Conservation (phyloP, 2,797 vertebrate genomes). For the Takifugu ocellatus region DNA sequence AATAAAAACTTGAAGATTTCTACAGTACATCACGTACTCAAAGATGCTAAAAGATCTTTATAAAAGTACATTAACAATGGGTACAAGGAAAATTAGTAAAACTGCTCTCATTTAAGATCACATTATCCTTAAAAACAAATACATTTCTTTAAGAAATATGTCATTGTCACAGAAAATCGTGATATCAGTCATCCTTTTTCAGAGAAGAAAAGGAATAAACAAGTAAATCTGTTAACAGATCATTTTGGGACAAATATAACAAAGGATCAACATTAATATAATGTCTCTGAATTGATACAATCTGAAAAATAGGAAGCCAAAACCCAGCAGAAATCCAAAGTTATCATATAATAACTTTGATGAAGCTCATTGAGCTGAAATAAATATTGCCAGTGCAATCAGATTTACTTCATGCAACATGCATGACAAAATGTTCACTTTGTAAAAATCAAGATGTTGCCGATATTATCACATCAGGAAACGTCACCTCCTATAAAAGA, state of each 20-base stretch:
- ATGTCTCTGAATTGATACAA: not conserved
- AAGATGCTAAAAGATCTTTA: conserved; percentile 23
- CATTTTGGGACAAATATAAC: not conserved
- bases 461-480: no score
- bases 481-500: no score
- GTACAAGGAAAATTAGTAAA: not conserved
- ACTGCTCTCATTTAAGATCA: not conserved
- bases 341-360: no score
- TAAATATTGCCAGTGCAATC: no score
- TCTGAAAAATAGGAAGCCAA: conserved; percentile 1
- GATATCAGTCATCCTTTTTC: not conserved
- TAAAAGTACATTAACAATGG: conserved; percentile 20
- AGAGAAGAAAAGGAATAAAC: not conserved
- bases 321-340: no score
- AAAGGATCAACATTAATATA: not conserved
- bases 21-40: conserved; percentile 28
- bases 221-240: conserved; percentile 18
- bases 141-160: not conserved
- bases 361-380: no score
- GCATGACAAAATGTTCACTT: no score
- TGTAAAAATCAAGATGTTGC: no score
- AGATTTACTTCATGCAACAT: no score
- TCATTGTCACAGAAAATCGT: conserved; percentile 2
- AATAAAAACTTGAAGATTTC: conserved; percentile 11
- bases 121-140: not conserved